These are phyloP conservation scores for Esox niger DNA, from an alignment of 2,113 vertebrate genomes.

Conservation along the genomic window DNA sequence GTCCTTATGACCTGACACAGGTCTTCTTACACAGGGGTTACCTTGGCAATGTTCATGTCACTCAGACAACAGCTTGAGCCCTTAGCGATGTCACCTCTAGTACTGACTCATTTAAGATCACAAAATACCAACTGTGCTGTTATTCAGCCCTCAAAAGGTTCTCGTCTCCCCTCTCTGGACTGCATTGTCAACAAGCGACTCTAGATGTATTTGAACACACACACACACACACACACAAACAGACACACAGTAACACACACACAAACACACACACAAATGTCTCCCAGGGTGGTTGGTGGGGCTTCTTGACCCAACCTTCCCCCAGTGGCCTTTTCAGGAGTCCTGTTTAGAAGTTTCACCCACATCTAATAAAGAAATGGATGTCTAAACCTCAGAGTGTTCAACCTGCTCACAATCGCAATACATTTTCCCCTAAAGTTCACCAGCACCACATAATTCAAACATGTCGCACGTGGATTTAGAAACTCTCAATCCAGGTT, in stretches of 20 bases:
- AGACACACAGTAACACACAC: too few species aligned
- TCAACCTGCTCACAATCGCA: too few species aligned
- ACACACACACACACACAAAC: not conserved
- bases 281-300: too few species aligned
- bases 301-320: too few species aligned
- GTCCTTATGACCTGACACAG: constrained; percentile 25
- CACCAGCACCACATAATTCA: not conserved
- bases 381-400: too few species aligned
- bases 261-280: too few species aligned
- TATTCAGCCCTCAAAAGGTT: not conserved
- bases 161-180: not conserved
- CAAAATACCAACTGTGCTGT: constrained; percentile 29
- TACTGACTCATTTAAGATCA: constrained; percentile 29
- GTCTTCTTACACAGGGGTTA: not conserved
- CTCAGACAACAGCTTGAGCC: constrained; percentile 37
- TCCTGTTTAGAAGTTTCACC: too few species aligned
- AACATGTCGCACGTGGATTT: constrained; percentile 12
- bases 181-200: not conserved
- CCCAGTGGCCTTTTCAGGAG: too few species aligned
- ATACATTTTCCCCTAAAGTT: not conserved
- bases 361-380: too few species aligned
- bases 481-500: constrained; percentile 38
- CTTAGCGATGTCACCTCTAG: constrained; percentile 37
- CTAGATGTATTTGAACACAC: constrained; percentile 9
- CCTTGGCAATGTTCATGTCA: constrained; percentile 26